Base-by-base conservation (phyloP, 2,888 invertebrate species). In the Nemoura dubitans region DNA sequence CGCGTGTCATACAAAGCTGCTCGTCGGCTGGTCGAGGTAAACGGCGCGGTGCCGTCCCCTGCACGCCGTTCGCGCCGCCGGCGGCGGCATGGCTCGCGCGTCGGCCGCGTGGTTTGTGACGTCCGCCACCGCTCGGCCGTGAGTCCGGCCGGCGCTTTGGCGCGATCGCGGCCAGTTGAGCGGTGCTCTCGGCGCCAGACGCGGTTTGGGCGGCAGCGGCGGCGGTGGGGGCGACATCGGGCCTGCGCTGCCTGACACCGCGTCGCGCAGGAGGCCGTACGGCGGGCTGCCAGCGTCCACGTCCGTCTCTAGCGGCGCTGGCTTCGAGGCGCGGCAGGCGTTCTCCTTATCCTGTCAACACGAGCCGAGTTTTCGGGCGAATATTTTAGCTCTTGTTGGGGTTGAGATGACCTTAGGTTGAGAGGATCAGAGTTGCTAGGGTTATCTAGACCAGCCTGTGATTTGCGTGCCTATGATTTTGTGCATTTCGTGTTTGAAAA, bases 1-100 rank as follows among this genome's bases (percentile, higher is more conserved):
- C n/a, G n/a, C n/a, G n/a, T n/a, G 16, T 91, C 91, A 94, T 88
- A 94, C 94, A 92, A 94, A 94, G 92, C 94, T 94, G 91, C 94
- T 94, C 88, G 93, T 94, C 6, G 94, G 93, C 89, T 94, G 94
- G 89, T 94, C 94, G 88, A 94, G 91, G 90, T 94, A 94, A 86
- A 93, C 92, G 86, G 92, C 92, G 85, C 92, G 86, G 16, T 59
- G 59, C 0, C 89, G 86, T 78, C 86, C 89, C 88, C 89, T 89
- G 88, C 87, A 84, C 16, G 59, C 59, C 10, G 3, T 36, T 21
- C 21, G 59, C 36, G 84, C 59, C 21, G 80, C 28, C 16, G 80
- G 85, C 26, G 83, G 81, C 85, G 81, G 80, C 27, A 27, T 85
- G 14, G 86, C 42, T 16, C 80, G 43, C 0, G 85, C 28, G 21